Percentiles rank a stretch among this genome's conserved stretches.
These are phyloP conservation scores for Poeciliopsis paucimaculata DNA, from an alignment of 2,797 vertebrate genomes.

Conservation along the genomic window DNA sequence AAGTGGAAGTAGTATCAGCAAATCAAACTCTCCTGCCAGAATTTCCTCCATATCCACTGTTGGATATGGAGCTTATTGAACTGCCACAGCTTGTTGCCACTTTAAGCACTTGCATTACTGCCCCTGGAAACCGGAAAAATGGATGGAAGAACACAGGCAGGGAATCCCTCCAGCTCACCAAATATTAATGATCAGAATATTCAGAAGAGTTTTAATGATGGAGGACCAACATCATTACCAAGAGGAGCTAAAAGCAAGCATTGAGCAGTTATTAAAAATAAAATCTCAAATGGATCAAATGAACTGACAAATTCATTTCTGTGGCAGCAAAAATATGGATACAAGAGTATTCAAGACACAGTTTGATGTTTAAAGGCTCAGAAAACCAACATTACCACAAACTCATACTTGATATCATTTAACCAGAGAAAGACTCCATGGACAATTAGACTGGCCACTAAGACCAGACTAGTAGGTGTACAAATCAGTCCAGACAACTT, in stretches of 20 bases:
- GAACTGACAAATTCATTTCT: neutral
- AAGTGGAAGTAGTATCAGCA: neutral
- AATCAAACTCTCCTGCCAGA: slow-evolving; percentile 1
- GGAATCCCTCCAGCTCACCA: neutral
- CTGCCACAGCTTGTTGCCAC: neutral
- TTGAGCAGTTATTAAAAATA: neutral
- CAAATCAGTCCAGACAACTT: neutral
- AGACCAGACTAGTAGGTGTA: neutral
- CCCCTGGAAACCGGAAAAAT: neutral
- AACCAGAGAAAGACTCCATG: neutral
- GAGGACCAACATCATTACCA: neutral
- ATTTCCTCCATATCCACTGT: neutral
- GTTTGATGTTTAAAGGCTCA: neutral
- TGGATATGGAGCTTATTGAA: neutral
- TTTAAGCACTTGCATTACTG: neutral
- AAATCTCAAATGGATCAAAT: neutral
- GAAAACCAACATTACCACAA: neutral
- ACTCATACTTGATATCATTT: neutral
- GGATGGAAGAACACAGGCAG: neutral
- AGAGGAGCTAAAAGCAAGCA: neutral
- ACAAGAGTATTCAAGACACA: too few relatives aligned
- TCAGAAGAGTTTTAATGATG: neutral
- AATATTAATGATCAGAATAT: neutral
- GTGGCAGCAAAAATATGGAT: too few relatives aligned
- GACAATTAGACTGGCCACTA: neutral